Percentiles rank a stretch among this genome's conserved stretches.
Evolutionary conservation across 2,888 invertebrate species (phyloP).

Genomic region (Pollenia angustigena): DNA sequence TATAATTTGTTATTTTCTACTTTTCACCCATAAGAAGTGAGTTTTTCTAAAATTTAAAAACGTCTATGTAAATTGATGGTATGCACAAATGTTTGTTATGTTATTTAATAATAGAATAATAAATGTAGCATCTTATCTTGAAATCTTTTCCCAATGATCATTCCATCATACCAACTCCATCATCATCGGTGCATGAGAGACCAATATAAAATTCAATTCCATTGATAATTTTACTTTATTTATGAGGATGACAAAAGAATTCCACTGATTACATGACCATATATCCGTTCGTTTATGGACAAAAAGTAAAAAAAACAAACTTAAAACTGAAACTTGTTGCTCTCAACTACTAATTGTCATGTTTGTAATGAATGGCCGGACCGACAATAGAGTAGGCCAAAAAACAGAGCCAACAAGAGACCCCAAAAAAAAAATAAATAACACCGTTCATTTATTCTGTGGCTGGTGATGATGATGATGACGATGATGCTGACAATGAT

Average conservation of each 20-base stretch:
- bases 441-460: conserved; percentile 55
- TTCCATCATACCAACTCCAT: conserved; percentile 21
- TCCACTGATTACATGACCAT: conserved; percentile 55
- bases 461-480: conserved; percentile 25
- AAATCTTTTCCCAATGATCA: conserved; percentile 35
- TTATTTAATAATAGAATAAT: conserved; percentile 44
- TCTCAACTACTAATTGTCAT: conserved; percentile 50
- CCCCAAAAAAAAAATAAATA: conserved; percentile 5
- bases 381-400: conserved; percentile 57
- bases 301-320: conserved; percentile 2
- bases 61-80: background rate
- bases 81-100: background rate
- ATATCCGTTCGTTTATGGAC: conserved; percentile 34
- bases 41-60: background rate
- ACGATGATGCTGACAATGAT: conserved; percentile 32
- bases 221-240: conserved; percentile 62
- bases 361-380: conserved; percentile 51
- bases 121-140: conserved; percentile 48
- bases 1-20: conserved; percentile 24
- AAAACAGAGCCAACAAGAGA: background rate
- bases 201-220: conserved; percentile 36
- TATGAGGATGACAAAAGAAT: conserved; percentile 56
- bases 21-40: conserved; percentile 1
- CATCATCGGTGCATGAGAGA: background rate
- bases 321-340: conserved; percentile 53